phyloP scores from a whole-genome alignment of 2,113 vertebrate species.

The Hydrochoerus hydrochaeris region DNA sequence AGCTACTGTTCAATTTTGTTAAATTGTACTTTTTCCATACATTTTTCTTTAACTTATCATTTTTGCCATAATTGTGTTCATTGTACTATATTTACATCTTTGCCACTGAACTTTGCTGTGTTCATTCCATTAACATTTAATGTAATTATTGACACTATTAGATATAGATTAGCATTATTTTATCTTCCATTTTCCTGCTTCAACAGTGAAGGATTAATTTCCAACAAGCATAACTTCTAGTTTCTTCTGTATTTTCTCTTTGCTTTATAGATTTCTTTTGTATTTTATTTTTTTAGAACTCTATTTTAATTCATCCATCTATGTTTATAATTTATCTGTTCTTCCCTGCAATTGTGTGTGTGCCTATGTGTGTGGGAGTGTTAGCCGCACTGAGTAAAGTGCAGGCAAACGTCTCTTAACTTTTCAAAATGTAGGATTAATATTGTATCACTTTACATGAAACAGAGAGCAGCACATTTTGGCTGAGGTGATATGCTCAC shows the following conservation, averaged over 20 bases:
- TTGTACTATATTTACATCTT: background rate
- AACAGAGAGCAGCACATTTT: background rate
- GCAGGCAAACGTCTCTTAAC: background rate
- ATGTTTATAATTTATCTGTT: background rate
- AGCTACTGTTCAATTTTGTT: background rate
- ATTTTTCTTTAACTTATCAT: background rate
- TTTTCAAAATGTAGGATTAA: background rate
- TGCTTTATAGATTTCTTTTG: background rate
- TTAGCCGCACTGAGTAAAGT: background rate
- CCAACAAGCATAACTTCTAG: background rate
- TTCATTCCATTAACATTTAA: constrained; percentile 28
- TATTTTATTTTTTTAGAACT: background rate
- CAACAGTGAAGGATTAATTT: background rate
- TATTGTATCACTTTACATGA: background rate
- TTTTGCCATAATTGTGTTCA: background rate
- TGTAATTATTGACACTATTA: background rate
- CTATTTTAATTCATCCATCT: background rate
- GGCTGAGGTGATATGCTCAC: background rate
- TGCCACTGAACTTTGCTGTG: background rate
- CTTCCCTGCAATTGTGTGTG: background rate
- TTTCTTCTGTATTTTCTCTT: background rate
- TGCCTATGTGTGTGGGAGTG: background rate
- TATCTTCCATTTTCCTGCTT: background rate
- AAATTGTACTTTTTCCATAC: background rate
- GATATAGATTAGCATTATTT: background rate